Percentiles rank a stretch among this genome's conserved stretches.
These are phyloP conservation scores for Onychomys leucogaster DNA, from an alignment of 2,797 vertebrate genomes.

Conservation along the genomic window DNA sequence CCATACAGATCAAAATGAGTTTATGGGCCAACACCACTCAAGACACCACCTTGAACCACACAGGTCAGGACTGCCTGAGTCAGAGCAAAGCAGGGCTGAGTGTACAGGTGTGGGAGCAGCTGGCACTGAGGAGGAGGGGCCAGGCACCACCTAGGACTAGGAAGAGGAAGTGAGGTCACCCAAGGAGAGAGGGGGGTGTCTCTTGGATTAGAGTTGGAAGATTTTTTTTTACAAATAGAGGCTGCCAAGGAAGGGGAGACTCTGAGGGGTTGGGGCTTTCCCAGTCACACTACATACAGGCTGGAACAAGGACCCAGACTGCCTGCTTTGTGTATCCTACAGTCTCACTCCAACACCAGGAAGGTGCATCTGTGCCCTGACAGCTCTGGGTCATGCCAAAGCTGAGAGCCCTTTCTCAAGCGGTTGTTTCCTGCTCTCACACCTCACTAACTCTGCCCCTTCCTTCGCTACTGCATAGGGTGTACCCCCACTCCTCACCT, in stretches of 20 bases:
- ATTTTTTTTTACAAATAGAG: constrained; percentile 18
- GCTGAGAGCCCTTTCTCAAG: neutral
- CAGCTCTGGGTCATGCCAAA: neutral
- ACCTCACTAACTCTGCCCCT: neutral
- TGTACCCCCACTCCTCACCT: neutral
- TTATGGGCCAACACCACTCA: constrained; percentile 25
- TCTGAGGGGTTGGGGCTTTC: constrained; percentile 8
- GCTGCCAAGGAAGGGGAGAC: constrained; percentile 7
- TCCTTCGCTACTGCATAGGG: neutral
- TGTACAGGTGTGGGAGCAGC: neutral
- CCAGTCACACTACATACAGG: neutral
- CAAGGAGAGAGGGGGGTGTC: neutral
- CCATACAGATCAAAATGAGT: constrained; percentile 45
- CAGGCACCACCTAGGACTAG: neutral
- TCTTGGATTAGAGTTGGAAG: neutral
- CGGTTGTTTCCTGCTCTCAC: neutral
- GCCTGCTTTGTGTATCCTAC: neutral
- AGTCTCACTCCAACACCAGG: neutral
- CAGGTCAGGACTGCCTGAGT: constrained; percentile 48
- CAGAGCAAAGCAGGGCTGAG: neutral
- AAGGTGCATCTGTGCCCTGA: neutral
- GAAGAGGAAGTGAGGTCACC: constrained; percentile 49
- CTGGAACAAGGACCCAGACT: neutral
- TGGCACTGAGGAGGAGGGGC: constrained; percentile 10
- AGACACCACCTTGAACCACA: constrained; percentile 22